Evolutionary conservation across 2,888 invertebrate genomes (phyloP).

Genomic region (Heliconius ismenius): DNA sequence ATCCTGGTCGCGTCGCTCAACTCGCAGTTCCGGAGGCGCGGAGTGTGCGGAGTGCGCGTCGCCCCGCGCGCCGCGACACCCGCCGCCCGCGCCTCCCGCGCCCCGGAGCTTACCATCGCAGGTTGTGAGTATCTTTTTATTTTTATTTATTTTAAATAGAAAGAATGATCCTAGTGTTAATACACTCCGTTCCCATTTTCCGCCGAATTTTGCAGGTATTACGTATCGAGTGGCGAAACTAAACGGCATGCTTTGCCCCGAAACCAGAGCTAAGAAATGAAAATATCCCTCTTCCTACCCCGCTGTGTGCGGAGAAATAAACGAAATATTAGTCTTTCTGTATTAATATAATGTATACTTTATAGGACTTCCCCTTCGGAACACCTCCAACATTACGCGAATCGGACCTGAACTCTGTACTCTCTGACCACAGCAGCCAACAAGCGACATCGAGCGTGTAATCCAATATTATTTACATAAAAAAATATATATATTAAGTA

Average conservation of each 20-base stretch:
- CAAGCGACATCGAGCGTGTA: constrained; percentile 79
- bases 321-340: too few relatives aligned
- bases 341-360: constrained; percentile 29
- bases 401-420: constrained; percentile 71
- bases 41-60: constrained; percentile 62
- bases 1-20: constrained; percentile 72
- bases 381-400: constrained; percentile 75
- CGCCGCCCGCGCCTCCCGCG: constrained; percentile 51
- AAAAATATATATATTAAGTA: constrained; percentile 14
- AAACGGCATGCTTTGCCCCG: not conserved
- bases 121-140: constrained; percentile 45
- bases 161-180: not conserved
- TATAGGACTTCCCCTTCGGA: constrained; percentile 77
- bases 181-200: not conserved
- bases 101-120: constrained; percentile 53
- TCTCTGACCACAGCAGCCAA: constrained; percentile 79
- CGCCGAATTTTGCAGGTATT: too few relatives aligned
- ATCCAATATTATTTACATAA: constrained; percentile 37
- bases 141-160: not conserved
- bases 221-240: not conserved
- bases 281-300: too few relatives aligned
- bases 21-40: constrained; percentile 62
- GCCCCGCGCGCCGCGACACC: constrained; percentile 48
- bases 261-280: too few relatives aligned
- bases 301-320: too few relatives aligned